Conservation (phyloP, 2,888 invertebrate genomes). For the Merodon equestris region DNA sequence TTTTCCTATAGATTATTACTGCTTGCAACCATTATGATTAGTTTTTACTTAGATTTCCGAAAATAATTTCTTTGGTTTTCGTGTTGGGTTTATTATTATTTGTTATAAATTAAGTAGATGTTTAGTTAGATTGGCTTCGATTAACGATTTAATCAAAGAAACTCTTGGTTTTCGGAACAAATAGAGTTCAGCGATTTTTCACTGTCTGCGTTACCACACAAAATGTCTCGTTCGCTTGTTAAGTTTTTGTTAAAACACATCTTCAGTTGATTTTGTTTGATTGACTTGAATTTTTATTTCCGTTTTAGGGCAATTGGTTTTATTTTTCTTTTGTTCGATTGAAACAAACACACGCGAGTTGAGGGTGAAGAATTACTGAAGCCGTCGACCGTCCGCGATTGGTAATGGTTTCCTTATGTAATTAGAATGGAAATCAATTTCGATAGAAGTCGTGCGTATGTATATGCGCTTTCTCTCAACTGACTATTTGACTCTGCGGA, state of each 20-base stretch:
- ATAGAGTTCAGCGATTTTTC: conserved; percentile 59
- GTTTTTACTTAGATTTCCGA: conserved; percentile 21
- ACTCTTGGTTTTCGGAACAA: conserved; percentile 64
- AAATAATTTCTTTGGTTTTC: conserved; percentile 55
- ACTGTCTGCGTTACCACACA: conserved; percentile 49
- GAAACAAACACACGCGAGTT: background rate
- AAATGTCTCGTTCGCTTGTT: conserved; percentile 48
- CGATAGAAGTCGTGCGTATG: too few relatives aligned
- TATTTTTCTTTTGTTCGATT: too few relatives aligned
- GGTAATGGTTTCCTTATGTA: conserved; percentile 31
- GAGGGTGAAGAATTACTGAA: background rate
- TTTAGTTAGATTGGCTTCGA: conserved; percentile 1
- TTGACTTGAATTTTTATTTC: conserved; percentile 19
- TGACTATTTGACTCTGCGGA: conserved; percentile 43
- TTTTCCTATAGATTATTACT: conserved; percentile 55
- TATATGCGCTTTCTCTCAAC: conserved; percentile 33
- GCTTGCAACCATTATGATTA: conserved; percentile 45
- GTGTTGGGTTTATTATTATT: conserved; percentile 3
- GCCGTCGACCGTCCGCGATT: conserved; percentile 6
- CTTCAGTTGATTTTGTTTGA: conserved; percentile 58
- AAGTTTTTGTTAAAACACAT: conserved; percentile 60
- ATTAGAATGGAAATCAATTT: conserved; percentile 7
- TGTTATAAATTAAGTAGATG: conserved; percentile 10
- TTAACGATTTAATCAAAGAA: conserved; percentile 63
- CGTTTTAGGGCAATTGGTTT: background rate